Base-by-base conservation (phyloP, 2,113 vertebrate genomes). In the Lynx canadensis region DNA sequence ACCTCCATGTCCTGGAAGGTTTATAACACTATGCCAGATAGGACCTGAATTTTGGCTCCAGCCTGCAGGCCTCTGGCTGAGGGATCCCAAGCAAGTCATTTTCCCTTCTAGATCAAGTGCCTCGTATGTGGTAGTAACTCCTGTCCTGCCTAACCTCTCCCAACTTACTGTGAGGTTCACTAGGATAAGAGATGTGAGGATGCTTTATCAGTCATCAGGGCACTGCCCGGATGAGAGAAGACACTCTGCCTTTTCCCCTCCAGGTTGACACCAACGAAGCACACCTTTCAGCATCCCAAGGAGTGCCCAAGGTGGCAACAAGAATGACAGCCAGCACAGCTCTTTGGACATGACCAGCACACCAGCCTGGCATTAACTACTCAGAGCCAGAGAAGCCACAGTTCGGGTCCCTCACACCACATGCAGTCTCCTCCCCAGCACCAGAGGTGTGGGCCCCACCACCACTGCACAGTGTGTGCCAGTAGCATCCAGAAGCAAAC, bases 401-500 rank as follows among this genome's bases (percentile, higher is more conserved):
- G 18, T 12, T 29, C 29, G 41, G 69, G 52, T n/a, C n/a, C 50
- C 48, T 81, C 73, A 29, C 50, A 36, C 36, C 69, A 45, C 98
- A 98, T 98, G 97, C 98, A 97, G 78, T 41, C 68, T 41, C 68
- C 66, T 36, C 81, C 86, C 94, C 48, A 15, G 79, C 2, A 3
- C 73, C 55, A 14, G 25, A 14, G 52, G 78, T 2, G 0, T 0
- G 15, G 13, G 8, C 48, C 82, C 57, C 55, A 21, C 7, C 76
- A 48, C 29, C 2, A 14, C 89, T 12, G 1, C 66, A 25, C n/a
- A 27, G 91, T 5, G 29, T 52, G 85, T 41, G 68, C 89, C 93
- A n/a, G 27, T 0, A 50, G 82, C 95, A 93, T 45, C 90, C 71
- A 97, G 91, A 95, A 98, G 97, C 97, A 36, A 89, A 97, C 95